Evolutionary conservation across 2,888 invertebrate species (phyloP).

Genomic region (Aleiodes alternator): DNA sequence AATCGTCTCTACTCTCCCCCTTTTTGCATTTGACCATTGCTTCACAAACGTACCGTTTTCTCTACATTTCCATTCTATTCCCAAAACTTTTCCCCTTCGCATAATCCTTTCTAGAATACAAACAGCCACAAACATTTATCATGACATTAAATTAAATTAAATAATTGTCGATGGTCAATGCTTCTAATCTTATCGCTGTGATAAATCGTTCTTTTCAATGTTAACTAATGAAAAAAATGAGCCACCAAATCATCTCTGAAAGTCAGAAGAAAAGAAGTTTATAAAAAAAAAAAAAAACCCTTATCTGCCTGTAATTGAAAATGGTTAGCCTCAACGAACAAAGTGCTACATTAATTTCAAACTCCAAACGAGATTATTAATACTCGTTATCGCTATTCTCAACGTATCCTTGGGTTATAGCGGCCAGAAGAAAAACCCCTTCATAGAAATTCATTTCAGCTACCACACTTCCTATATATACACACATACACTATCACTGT

Average conservation of each 20-base stretch:
- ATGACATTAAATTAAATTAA: conserved; percentile 38
- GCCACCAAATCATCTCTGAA: not conserved
- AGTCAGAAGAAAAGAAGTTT: not conserved
- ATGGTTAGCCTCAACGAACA: conserved; percentile 45
- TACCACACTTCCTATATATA: conserved; percentile 31
- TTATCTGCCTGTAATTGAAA: conserved; percentile 37
- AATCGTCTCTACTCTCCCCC: conserved; percentile 32
- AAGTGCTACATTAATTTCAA: conserved; percentile 54
- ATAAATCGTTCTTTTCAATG: too few relatives aligned
- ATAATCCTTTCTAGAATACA: not conserved
- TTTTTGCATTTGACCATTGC: conserved; percentile 35
- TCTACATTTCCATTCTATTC: conserved; percentile 13
- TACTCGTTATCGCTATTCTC: conserved; percentile 44
- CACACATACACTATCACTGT: conserved; percentile 31
- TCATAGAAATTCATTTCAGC: conserved; percentile 49
- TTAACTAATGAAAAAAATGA: too few relatives aligned
- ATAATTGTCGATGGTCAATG: not conserved
- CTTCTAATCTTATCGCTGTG: conserved; percentile 24
- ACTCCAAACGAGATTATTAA: conserved; percentile 53
- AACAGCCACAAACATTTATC: conserved; percentile 35
- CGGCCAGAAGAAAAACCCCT: conserved; percentile 42
- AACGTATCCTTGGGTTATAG: conserved; percentile 33
- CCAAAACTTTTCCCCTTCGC: conserved; percentile 11
- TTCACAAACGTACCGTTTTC: conserved; percentile 31
- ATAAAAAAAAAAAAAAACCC: conserved; percentile 19